Evolutionary conservation across 2,113 vertebrate genomes (phyloP), one percentile per base, ranked within the genome.

Genomic region (Peromyscus californicus): DNA sequence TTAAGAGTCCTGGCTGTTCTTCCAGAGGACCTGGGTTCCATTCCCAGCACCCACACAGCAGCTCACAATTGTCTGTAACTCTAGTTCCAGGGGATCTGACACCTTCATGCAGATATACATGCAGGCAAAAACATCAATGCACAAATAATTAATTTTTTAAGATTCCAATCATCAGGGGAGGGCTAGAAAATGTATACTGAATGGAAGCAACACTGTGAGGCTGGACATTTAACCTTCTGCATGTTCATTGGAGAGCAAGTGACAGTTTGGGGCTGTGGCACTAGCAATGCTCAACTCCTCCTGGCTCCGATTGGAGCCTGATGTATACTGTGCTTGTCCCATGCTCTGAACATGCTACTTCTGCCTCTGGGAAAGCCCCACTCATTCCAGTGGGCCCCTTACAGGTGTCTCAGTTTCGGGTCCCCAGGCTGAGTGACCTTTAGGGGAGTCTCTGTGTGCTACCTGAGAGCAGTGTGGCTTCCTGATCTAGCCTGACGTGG

Each of bases 291-390:
- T 63, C 74, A 24, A 3, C 57, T 45, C 29, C 13, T 13, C 59
- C 70, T 36, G 90, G 24, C 59, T 69, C 24, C 0, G 48, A 13
- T 21, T 0, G 8, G 79, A 19, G 82, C 75, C 65, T 39, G 57
- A 9, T 5, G 17, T 16, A 3, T 0, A 7, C 67, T 7, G 59
- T 7, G 59, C n/a, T 39, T 57, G 12, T 57, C 57, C 26, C 15
- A 8, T 59, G 65, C 65, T 29, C 45, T n/a, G n/a, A 12, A 5
- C 13, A 33, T 26, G 10, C 19, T 5, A 17, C 19, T 12, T 0
- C 21, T 15, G 22, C n/a, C 17, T 80, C 26, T 22, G 82, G 86
- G 80, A 69, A 92, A 88, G 26, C 54, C 61, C 78, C 69, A 0
- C 61, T 0, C 33, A 33, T 45, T 57, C 39, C 33, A 2, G 21